Percentiles rank a stretch among this genome's conserved stretches.
These are phyloP conservation scores for Drosophila phalerata DNA, from an alignment of 2,888 invertebrate species.

Conservation along the genomic window DNA sequence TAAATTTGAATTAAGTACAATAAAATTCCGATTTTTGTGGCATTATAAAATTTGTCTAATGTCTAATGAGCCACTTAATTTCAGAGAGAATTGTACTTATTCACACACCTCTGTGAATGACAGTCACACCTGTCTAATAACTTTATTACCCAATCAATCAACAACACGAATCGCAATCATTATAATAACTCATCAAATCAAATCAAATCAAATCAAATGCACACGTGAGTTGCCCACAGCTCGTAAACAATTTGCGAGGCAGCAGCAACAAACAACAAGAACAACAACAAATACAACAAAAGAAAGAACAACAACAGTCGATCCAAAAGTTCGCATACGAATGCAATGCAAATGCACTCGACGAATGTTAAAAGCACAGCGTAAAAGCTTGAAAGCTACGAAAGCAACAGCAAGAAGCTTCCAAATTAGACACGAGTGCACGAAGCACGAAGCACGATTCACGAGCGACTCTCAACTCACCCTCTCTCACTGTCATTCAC, in stretches of 20 bases:
- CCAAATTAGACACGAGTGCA: constrained; percentile 14
- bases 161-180: constrained; percentile 65
- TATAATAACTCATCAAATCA: constrained; percentile 57
- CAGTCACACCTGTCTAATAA: constrained; percentile 66
- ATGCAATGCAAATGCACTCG: constrained; percentile 45
- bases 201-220: constrained; percentile 41
- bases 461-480: constrained; percentile 3
- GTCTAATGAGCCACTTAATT: constrained; percentile 65
- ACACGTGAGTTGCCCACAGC: constrained; percentile 44
- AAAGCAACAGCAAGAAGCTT: constrained; percentile 43
- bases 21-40: neutral
- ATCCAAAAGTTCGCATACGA: constrained; percentile 23
- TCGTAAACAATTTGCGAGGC: constrained; percentile 19
- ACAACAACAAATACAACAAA: constrained; percentile 1
- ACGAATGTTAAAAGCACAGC: constrained; percentile 37
- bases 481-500: constrained; percentile 8
- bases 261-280: constrained; percentile 8
- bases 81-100: constrained; percentile 42
- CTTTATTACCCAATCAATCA: constrained; percentile 74
- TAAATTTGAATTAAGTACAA: neutral
- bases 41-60: constrained; percentile 3
- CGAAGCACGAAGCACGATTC: constrained; percentile 15
- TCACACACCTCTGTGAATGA: constrained; percentile 37
- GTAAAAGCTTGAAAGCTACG: constrained; percentile 61
- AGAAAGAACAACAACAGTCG: neutral